phyloP scores from a whole-genome alignment of 2,888 invertebrate genomes.

The Caenorhabditis japonica region DNA sequence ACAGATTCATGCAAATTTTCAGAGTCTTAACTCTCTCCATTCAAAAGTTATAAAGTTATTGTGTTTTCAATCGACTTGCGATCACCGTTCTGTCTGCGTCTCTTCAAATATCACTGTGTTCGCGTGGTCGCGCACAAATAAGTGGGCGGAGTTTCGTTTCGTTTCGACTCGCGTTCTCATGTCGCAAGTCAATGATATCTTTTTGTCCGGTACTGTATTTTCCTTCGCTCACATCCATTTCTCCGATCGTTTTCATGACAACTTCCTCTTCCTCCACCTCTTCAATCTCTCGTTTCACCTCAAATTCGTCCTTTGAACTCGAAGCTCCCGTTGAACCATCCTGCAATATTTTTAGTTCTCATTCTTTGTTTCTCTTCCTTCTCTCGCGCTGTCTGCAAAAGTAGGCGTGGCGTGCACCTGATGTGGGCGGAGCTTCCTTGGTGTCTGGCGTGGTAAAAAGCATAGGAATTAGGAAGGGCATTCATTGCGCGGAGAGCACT shows the following conservation, averaged over 20 bases:
- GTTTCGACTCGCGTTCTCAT: no score
- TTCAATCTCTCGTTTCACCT: conserved; percentile 37
- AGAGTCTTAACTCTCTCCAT: no score
- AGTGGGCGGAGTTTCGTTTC: no score
- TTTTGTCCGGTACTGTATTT: no score
- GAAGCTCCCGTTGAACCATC: not conserved
- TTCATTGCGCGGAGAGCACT: conserved; percentile 25
- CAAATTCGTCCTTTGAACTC: conserved; percentile 21
- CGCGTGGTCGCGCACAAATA: no score
- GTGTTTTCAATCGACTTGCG: no score
- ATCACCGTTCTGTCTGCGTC: no score
- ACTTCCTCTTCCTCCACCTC: conserved; percentile 22
- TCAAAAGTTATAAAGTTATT: no score
- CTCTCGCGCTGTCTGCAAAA: no score
- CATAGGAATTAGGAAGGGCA: conserved; percentile 33
- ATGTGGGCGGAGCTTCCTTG: conserved; percentile 14
- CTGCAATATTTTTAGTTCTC: not conserved
- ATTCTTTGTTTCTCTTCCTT: not conserved
- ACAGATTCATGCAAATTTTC: no score
- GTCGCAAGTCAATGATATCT: no score
- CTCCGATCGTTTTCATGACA: conserved; percentile 35
- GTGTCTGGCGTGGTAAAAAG: conserved; percentile 6
- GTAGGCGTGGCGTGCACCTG: conserved; percentile 1
- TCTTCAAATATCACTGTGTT: no score
- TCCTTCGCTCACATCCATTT: conserved; percentile 22